Conservation (phyloP, 2,797 vertebrate genomes). For the Morelia viridis region DNA sequence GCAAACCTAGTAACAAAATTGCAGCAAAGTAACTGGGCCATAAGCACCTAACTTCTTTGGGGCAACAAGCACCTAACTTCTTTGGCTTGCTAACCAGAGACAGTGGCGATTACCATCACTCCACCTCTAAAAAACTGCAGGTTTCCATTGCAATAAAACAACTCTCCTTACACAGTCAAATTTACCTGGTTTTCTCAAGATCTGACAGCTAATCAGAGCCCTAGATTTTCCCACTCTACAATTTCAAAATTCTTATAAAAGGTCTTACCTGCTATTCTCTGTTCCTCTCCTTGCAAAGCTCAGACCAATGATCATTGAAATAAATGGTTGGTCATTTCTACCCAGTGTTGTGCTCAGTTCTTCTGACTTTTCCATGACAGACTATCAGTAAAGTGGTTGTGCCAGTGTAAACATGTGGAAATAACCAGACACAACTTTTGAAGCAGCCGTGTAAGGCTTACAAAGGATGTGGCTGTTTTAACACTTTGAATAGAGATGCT, state of each 20-base stretch:
- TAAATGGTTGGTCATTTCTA: background rate
- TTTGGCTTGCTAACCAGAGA: background rate
- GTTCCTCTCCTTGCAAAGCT: background rate
- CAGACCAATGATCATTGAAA: background rate
- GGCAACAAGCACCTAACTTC: background rate
- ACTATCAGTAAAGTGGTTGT: background rate
- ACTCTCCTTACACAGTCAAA: background rate
- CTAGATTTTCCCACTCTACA: background rate
- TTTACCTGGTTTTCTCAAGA: background rate
- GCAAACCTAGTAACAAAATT: background rate
- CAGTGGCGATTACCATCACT: background rate
- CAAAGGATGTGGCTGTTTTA: background rate
- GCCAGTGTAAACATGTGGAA: background rate
- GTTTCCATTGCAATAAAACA: background rate
- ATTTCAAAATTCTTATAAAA: background rate
- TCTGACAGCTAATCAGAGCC: background rate
- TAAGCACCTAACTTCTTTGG: background rate
- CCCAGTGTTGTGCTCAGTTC: background rate
- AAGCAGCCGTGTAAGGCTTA: background rate
- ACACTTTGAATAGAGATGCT: background rate
- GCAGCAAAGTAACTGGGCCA: background rate
- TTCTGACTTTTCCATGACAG: background rate
- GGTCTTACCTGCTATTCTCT: background rate
- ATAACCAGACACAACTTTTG: background rate
- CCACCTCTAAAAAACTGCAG: background rate